These are phyloP conservation scores for Choristoneura fumiferana DNA, from an alignment of 1,140 invertebrate genomes.

Conservation along the genomic window DNA sequence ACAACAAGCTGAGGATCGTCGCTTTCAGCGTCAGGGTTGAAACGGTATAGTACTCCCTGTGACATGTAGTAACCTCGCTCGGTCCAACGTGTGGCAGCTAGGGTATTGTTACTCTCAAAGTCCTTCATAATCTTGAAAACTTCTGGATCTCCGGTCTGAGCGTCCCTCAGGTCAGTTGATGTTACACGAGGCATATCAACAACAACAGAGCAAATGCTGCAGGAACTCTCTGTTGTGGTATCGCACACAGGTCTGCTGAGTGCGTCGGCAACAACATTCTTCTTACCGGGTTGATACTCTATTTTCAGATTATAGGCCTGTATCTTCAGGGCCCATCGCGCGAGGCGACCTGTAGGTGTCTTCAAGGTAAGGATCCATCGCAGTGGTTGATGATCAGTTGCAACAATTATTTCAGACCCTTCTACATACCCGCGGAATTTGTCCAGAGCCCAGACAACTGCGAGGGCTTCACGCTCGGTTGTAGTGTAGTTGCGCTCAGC, in stretches of 20 bases:
- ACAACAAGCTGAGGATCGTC: conserved; percentile 17
- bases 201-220: conserved; percentile 24
- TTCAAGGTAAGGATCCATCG: conserved; percentile 69
- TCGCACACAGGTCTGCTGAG: conserved; percentile 31
- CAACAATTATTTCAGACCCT: conserved; percentile 52
- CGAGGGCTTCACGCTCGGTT: conserved; percentile 68
- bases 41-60: conserved; percentile 31
- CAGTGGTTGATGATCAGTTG: conserved; percentile 68
- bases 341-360: conserved; percentile 49
- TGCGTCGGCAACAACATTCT: conserved; percentile 45
- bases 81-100: conserved; percentile 26
- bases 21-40: background rate
- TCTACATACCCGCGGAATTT: conserved; percentile 58
- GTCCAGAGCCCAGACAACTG: conserved; percentile 66
- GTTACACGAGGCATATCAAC: conserved; percentile 26
- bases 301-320: conserved; percentile 39
- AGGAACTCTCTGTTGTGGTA: background rate
- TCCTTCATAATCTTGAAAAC: conserved; percentile 35
- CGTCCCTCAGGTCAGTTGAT: conserved; percentile 22
- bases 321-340: conserved; percentile 42
- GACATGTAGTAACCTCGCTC: conserved; percentile 33
- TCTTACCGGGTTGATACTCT: conserved; percentile 38
- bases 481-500: conserved; percentile 36
- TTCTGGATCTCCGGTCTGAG: conserved; percentile 34
- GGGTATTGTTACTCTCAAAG: conserved; percentile 23